Conservation (phyloP, 2,113 vertebrate species). For the Porphyrio hochstetteri region DNA sequence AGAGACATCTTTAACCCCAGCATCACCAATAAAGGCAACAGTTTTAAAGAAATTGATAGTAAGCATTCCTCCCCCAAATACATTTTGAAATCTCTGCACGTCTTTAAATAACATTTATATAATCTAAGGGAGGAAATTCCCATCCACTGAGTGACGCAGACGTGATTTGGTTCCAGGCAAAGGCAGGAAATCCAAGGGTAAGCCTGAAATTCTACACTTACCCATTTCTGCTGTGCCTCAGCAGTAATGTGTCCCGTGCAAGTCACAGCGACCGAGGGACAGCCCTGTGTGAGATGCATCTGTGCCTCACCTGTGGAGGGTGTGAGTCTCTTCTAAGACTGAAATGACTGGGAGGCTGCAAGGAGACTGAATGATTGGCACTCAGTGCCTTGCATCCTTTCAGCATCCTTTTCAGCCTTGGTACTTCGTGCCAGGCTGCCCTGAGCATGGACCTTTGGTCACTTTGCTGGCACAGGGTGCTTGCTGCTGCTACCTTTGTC, state of each 20-base stretch:
- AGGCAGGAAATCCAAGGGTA: background rate
- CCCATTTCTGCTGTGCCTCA: background rate
- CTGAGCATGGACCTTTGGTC: background rate
- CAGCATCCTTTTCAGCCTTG: background rate
- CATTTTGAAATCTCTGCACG: background rate
- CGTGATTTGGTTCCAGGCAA: background rate
- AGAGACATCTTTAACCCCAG: background rate
- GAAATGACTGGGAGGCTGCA: background rate
- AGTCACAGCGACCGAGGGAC: background rate
- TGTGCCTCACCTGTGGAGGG: background rate
- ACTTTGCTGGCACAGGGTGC: background rate
- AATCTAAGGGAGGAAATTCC: background rate
- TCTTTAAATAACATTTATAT: background rate
- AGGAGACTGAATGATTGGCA: accelerated
- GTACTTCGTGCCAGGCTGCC: background rate
- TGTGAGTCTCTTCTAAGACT: background rate
- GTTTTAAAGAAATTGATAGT: background rate
- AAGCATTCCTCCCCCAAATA: background rate
- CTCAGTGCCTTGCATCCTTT: background rate
- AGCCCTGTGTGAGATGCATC: background rate
- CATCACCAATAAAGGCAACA: background rate
- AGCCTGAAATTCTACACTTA: background rate
- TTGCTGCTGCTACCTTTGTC: background rate
- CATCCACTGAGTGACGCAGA: background rate
- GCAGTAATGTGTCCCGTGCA: background rate